Evolutionary conservation across 2,113 vertebrate species (phyloP).

Genomic region (Gracilinanus agilis): DNA sequence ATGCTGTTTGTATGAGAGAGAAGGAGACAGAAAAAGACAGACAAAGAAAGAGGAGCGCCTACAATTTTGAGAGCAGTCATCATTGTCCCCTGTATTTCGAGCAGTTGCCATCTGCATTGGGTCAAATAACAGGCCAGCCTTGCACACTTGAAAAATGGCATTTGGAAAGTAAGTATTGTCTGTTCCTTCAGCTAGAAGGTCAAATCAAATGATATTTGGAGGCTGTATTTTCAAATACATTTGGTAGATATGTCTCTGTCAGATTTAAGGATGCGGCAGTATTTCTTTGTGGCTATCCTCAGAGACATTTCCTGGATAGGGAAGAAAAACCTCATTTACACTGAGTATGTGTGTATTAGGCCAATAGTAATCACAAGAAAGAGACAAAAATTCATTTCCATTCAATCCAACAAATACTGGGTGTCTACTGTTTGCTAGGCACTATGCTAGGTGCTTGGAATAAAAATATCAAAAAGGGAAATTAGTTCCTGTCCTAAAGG

Average conservation of each 20-base stretch:
- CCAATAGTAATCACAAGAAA: not conserved
- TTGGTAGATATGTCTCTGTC: not conserved
- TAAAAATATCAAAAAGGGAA: not conserved
- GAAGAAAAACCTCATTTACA: not conserved
- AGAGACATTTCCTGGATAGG: not conserved
- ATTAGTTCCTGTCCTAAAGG: not conserved
- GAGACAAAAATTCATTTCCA: not conserved
- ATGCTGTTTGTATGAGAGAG: not conserved
- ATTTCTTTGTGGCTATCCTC: not conserved
- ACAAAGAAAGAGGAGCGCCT: not conserved
- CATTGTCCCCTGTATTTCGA: not conserved
- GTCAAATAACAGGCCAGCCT: not conserved
- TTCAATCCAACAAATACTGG: not conserved
- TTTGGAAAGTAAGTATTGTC: not conserved
- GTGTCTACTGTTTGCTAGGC: not conserved
- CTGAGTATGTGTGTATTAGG: not conserved
- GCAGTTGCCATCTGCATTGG: not conserved
- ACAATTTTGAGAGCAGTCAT: not conserved
- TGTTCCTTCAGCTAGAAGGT: not conserved
- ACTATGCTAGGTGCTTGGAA: not conserved
- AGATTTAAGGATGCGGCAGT: not conserved
- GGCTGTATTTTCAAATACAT: not conserved
- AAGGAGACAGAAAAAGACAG: not conserved
- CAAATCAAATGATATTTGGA: not conserved
- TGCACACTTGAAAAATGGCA: not conserved